phyloP scores from a whole-genome alignment of 2,797 vertebrate species.

The Micrastur ruficollis region DNA sequence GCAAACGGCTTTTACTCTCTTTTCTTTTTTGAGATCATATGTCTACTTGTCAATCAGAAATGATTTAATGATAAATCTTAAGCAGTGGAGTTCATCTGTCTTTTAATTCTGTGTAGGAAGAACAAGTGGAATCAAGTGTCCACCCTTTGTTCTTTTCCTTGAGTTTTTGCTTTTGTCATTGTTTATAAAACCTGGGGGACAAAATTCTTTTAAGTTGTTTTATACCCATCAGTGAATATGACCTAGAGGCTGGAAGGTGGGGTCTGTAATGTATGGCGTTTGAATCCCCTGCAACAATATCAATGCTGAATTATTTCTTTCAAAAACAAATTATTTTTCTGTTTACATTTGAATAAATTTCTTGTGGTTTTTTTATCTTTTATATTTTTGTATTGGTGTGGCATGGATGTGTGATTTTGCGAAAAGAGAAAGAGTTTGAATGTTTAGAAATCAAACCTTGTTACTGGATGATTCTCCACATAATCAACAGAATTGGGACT shows the following conservation, averaged over 20 bases:
- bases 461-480: not conserved
- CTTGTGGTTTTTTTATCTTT: not conserved
- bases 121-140: not conserved
- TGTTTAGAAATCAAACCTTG: not conserved
- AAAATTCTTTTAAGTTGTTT: not conserved
- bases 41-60: not conserved
- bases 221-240: not conserved
- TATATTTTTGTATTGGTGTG: not conserved
- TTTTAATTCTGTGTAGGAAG: not conserved
- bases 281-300: not conserved
- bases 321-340: rapidly evolving
- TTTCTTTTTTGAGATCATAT: not conserved
- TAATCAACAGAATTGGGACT: not conserved
- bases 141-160: not conserved
- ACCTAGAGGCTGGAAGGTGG: not conserved
- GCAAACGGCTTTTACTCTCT: not conserved
- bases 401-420: not conserved
- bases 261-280: not conserved
- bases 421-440: not conserved
- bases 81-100: not conserved
- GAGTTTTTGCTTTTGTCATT: not conserved
- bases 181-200: not conserved
- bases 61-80: not conserved
- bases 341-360: not conserved
- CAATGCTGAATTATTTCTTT: not conserved